These are phyloP conservation scores for Sarcophaga subvicina DNA, from an alignment of 2,888 invertebrate genomes.

Conservation along the genomic window DNA sequence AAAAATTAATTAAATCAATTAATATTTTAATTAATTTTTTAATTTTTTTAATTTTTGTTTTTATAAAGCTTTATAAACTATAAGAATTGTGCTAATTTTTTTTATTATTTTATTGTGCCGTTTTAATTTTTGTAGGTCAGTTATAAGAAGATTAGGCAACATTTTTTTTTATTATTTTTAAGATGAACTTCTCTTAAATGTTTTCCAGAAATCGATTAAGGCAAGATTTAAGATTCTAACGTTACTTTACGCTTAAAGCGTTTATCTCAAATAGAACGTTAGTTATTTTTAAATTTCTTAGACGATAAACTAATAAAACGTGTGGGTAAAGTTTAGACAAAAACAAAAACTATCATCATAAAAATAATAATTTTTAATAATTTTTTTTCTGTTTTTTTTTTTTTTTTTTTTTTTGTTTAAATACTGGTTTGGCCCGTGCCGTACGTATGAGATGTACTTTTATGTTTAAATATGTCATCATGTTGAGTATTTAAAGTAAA, in stretches of 20 bases:
- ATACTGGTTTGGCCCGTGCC: slow-evolving; percentile 62
- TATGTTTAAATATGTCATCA: slow-evolving; percentile 60
- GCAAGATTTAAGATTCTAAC: too few relatives aligned
- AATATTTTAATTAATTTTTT: too few relatives aligned
- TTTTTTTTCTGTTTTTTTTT: background rate
- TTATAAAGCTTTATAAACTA: too few relatives aligned
- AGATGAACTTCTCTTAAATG: background rate
- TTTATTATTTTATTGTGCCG: too few relatives aligned
- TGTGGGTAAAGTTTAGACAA: background rate
- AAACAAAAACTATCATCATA: slow-evolving; percentile 3
- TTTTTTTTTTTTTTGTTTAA: background rate
- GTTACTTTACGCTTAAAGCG: too few relatives aligned
- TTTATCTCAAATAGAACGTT: background rate
- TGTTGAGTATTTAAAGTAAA: slow-evolving; percentile 57
- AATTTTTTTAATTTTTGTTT: too few relatives aligned
- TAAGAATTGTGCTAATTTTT: too few relatives aligned
- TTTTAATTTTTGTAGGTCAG: too few relatives aligned
- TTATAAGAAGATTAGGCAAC: too few relatives aligned
- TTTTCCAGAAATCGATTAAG: background rate
- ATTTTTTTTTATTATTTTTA: too few relatives aligned
- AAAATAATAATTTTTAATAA: slow-evolving; percentile 14
- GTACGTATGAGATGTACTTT: slow-evolving; percentile 34
- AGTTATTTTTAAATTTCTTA: background rate
- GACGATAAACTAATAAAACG: slow-evolving; percentile 11
- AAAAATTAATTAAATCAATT: background rate